Evolutionary conservation across 2,888 invertebrate species (phyloP).

Genomic region (Yponomeuta evonymella): DNA sequence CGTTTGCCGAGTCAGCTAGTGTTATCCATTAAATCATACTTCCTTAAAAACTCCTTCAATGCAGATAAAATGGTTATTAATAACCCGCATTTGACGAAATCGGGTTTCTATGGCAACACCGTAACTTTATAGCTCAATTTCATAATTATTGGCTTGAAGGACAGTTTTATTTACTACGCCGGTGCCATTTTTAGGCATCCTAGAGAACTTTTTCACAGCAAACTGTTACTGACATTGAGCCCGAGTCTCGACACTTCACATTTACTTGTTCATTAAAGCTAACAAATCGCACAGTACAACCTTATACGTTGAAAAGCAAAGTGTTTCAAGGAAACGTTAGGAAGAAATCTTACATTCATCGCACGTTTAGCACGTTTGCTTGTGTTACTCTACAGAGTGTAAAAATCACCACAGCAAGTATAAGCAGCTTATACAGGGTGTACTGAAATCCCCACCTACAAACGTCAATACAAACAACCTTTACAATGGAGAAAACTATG

Average conservation of each 20-base stretch:
- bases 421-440: too few species aligned
- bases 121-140: neutral
- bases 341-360: conserved; percentile 12
- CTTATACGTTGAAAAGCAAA: conserved; percentile 14
- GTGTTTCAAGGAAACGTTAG: conserved; percentile 4
- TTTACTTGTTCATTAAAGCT: conserved; percentile 16
- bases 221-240: conserved; percentile 12
- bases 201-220: conserved; percentile 10
- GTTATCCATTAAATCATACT: too few species aligned
- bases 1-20: too few species aligned
- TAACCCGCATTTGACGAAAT: neutral
- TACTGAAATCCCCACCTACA: too few species aligned
- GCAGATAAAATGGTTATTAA: too few species aligned
- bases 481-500: too few species aligned
- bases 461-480: too few species aligned
- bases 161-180: neutral
- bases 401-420: neutral
- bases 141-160: neutral
- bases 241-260: conserved; percentile 3
- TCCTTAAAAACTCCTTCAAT: too few species aligned
- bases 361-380: conserved; percentile 8
- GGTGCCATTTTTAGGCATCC: neutral
- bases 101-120: neutral
- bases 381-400: neutral
- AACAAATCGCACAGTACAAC: conserved; percentile 17